Percentiles rank a stretch among this genome's conserved stretches.
These are phyloP conservation scores for Acrossocheilus wenchowensis DNA, from an alignment of 2,797 vertebrate genomes.

Conservation along the genomic window DNA sequence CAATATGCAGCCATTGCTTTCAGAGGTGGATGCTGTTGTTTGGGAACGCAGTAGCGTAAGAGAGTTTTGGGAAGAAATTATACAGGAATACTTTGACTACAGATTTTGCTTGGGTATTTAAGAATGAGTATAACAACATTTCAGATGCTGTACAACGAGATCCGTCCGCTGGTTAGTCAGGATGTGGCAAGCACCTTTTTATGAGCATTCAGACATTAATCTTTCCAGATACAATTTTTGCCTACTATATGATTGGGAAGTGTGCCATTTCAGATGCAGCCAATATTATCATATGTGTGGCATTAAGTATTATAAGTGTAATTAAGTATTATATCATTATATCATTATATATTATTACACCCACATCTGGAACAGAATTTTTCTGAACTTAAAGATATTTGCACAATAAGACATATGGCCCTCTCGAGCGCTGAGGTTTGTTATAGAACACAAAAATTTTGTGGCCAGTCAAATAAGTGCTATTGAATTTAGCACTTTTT, in stretches of 20 bases:
- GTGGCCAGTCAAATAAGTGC: background rate
- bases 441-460: background rate
- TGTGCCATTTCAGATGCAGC: background rate
- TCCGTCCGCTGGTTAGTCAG: background rate
- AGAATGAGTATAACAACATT: background rate
- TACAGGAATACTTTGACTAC: background rate
- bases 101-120: background rate
- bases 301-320: background rate
- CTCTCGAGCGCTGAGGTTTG: background rate
- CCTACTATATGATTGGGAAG: background rate
- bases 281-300: background rate
- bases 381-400: background rate
- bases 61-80: background rate
- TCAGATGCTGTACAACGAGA: background rate
- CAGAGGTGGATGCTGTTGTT: too few species aligned
- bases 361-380: background rate
- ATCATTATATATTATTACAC: background rate
- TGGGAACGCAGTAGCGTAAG: too few species aligned
- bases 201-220: background rate
- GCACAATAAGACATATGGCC: background rate
- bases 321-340: background rate
- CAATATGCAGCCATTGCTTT: too few species aligned
- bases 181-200: too few species aligned
- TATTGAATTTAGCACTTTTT: slow-evolving; percentile 1
- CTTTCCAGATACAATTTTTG: background rate